phyloP scores from a whole-genome alignment of 2,797 vertebrate genomes.

The Aeoliscus strigatus region DNA sequence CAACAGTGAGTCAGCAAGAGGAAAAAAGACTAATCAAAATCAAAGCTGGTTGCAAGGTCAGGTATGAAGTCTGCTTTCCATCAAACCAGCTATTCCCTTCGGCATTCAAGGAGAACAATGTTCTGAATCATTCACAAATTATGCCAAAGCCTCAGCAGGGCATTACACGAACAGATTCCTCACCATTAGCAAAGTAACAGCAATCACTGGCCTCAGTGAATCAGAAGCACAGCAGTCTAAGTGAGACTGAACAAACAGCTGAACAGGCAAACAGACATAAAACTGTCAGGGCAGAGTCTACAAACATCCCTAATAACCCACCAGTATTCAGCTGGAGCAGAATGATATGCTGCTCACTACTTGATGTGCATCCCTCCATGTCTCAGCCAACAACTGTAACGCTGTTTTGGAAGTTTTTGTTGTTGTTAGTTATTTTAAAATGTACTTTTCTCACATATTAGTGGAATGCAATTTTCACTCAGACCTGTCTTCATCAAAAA shows the following conservation, averaged over 20 bases:
- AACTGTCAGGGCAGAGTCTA: slow-evolving; percentile 19
- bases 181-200: slow-evolving; percentile 19
- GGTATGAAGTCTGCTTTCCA: slow-evolving; percentile 25
- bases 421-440: too few species aligned
- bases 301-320: slow-evolving; percentile 16
- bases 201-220: slow-evolving; percentile 16
- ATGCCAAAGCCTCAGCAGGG: slow-evolving; percentile 38
- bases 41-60: slow-evolving; percentile 41
- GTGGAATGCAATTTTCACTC: not conserved
- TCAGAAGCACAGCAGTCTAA: slow-evolving; percentile 25
- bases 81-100: slow-evolving; percentile 36
- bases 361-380: not conserved
- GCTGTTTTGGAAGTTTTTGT: too few species aligned
- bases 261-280: slow-evolving; percentile 26
- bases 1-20: slow-evolving; percentile 27
- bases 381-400: not conserved
- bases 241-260: slow-evolving; percentile 22
- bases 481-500: not conserved
- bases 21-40: slow-evolving; percentile 40
- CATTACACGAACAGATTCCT: slow-evolving; percentile 26
- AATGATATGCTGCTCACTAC: slow-evolving; percentile 1
- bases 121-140: slow-evolving; percentile 40
- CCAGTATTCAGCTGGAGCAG: not conserved
- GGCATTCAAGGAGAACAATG: slow-evolving; percentile 36
- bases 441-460: not conserved